Evolutionary conservation across 2,888 invertebrate genomes (phyloP), one percentile per base, ranked within the genome.

Genomic region (Loripinus fragilis): DNA sequence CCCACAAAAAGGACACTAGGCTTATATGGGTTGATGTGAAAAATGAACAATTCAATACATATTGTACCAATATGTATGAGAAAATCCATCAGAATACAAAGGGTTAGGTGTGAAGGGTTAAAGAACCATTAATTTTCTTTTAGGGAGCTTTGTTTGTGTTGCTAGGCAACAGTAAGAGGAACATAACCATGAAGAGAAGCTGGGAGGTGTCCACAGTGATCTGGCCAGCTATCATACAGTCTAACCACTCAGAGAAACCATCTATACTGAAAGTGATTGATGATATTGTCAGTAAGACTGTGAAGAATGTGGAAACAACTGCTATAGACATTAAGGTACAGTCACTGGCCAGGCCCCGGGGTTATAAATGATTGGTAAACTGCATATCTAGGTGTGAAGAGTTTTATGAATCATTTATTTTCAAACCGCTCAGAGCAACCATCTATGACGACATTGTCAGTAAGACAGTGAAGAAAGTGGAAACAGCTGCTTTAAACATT

Each of bases 391-490:
- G n/a, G n/a, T n/a, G n/a, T n/a, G n/a, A n/a, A n/a, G n/a, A n/a
- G n/a, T n/a, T n/a, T n/a, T n/a, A n/a, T n/a, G n/a, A n/a, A n/a
- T n/a, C n/a, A n/a, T n/a, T n/a, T n/a, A n/a, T n/a, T n/a, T n/a
- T n/a, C 97, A 0, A 96, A 96, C 81, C 96, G 97, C 67, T 97
- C 97, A 2, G 98, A 98, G 91, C 98, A 98, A 91, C 96, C 96
- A 0, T 93, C 94, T 48, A 93, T 94, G 94, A 95, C 66, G 89
- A 89, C 25, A 93, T 94, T 42, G 91, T 93, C 52, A 92, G 91
- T 74, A 93, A 92, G 74, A 88, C 94, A 30, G 91, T 93, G 66
- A 93, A 93, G 83, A 85, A 90, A 71, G 82, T 92, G 55, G 92
- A 92, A 78, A 90, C 92, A 33, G 88, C 90, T 23, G 90, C 92